Evolutionary conservation across 2,888 invertebrate species (phyloP).

Genomic region (Eustalomyia histrio): DNA sequence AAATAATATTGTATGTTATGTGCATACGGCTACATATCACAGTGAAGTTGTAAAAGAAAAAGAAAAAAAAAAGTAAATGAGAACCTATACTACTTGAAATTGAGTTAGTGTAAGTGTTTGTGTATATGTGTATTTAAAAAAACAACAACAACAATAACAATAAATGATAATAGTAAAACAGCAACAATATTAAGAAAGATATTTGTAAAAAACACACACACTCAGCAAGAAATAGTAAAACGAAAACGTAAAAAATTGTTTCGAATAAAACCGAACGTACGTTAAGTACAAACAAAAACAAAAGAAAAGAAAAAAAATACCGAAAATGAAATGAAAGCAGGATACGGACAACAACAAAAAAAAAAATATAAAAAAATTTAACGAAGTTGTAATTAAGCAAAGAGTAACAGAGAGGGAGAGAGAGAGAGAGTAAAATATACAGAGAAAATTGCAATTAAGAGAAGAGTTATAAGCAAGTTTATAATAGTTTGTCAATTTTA

Average conservation of each 20-base stretch:
- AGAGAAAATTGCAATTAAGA: not conserved
- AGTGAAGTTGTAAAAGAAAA: slow-evolving; percentile 60
- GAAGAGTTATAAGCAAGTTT: not conserved
- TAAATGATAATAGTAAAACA: slow-evolving; percentile 47
- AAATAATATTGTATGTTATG: slow-evolving; percentile 4
- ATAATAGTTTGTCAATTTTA: not conserved
- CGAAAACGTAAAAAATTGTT: slow-evolving; percentile 13
- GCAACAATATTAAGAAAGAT: slow-evolving; percentile 4
- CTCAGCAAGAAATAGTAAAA: slow-evolving; percentile 16
- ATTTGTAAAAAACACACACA: not conserved
- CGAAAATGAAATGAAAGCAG: slow-evolving; percentile 33
- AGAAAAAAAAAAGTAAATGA: slow-evolving; percentile 31
- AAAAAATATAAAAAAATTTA: not conserved
- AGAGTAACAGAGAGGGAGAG: not conserved
- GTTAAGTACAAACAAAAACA: slow-evolving; percentile 17
- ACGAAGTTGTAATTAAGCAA: not conserved
- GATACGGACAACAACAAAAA: slow-evolving; percentile 1
- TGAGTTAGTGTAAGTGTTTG: slow-evolving; percentile 30
- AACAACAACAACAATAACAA: slow-evolving; percentile 7
- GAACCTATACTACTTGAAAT: slow-evolving; percentile 45
- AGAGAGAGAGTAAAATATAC: too few relatives aligned
- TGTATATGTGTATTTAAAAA: slow-evolving; percentile 37
- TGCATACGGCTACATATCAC: slow-evolving; percentile 7
- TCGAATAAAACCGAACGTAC: slow-evolving; percentile 24
- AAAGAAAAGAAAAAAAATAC: slow-evolving; percentile 27